Evolutionary conservation across 2,888 invertebrate species (phyloP), one percentile per base, ranked within the genome.

Genomic region (Caenorhabditis macrosperma): DNA sequence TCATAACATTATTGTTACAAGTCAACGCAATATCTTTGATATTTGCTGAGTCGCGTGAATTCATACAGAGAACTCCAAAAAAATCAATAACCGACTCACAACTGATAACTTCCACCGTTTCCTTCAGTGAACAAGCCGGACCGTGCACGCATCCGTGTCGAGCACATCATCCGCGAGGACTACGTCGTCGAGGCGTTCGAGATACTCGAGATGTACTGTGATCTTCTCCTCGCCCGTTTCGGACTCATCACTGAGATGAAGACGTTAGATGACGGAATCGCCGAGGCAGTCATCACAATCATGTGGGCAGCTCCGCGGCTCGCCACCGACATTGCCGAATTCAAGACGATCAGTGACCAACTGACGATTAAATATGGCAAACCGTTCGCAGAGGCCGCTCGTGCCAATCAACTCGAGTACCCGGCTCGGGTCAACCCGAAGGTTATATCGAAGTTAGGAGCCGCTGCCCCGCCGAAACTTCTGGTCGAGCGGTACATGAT

Each of bases 101-200:
- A 33, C 33, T 7, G 33, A 44, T 17, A 44, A 44, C n/a, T n/a
- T n/a, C n/a, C n/a, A 44, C 10, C 9, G 9, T 44, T 44, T 17
- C 28, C 60, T 85, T 78, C 88, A 67, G 89, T 85, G 22, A 91
- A 92, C 61, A 93, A 93, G 89, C 91, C 91, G 69, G 93, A 93
- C 81, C 87, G 93, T 84, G 99, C 98, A 0, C 95, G 96, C 91
- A 99, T 99, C 83, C 93, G 98, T 28, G 99, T 99, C 10, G 99
- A 99, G 92, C 96, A 97, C 89, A 99, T 99, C 74, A 97, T 99
- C 88, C 94, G 99, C 5, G 90, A 90, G 92, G 99, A 99, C 92
- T 99, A 99, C 91, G 93, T 98, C 92, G 97, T 99, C 2, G 99
- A 99, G 92, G 98, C 98, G 0, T 96, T 98, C 95, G 99, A 99